phyloP scores from a whole-genome alignment of 2,888 invertebrate species.

The Calameuta idolon region DNA sequence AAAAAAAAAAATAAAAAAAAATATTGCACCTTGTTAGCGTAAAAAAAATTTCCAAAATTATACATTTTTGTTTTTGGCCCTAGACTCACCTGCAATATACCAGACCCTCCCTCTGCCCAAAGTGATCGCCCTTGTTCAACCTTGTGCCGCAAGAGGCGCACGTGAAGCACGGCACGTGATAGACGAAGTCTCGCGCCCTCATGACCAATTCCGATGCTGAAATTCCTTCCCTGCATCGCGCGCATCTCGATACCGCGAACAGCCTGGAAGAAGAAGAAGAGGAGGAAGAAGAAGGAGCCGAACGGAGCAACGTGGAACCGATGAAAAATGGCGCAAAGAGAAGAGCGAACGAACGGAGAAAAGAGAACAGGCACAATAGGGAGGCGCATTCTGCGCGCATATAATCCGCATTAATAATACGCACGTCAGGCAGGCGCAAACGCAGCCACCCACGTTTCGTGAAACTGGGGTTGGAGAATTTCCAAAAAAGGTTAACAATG shows the following conservation, averaged over 20 bases:
- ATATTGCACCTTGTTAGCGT: not conserved
- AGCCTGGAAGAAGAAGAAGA: conserved; percentile 73
- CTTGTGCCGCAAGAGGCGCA: conserved; percentile 86
- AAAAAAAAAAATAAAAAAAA: too few relatives aligned
- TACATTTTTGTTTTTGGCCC: conserved; percentile 7
- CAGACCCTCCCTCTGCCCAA: conserved; percentile 86
- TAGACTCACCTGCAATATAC: conserved; percentile 74
- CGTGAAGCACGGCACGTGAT: conserved; percentile 91
- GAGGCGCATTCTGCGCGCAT: not conserved
- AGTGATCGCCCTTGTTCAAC: conserved; percentile 90
- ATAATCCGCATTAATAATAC: not conserved
- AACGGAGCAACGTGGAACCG: not conserved
- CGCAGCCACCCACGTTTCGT: not conserved
- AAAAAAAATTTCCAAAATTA: not conserved
- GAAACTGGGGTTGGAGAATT: not conserved
- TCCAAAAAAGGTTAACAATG: not conserved
- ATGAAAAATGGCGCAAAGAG: not conserved
- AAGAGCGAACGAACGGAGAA: not conserved
- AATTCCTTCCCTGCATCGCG: conserved; percentile 86
- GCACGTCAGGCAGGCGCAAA: not conserved
- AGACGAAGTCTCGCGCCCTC: conserved; percentile 88
- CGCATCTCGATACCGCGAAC: conserved; percentile 88
- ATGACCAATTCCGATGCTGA: conserved; percentile 91
- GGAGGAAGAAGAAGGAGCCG: conserved; percentile 61
- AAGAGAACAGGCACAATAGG: not conserved